Evolutionary conservation across 2,113 vertebrate genomes (phyloP).

Genomic region (Halichoerus grypus): DNA sequence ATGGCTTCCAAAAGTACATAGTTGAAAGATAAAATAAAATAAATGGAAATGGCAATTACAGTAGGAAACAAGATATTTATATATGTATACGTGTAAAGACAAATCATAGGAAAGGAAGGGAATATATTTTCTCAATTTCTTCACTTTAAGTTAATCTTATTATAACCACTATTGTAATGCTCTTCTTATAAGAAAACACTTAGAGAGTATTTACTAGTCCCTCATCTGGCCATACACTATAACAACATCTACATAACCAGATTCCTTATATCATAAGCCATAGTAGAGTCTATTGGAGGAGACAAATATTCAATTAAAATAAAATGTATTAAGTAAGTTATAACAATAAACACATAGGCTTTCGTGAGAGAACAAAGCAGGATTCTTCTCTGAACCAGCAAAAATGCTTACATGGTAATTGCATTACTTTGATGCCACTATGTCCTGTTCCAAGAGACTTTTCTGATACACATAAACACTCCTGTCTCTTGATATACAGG

Average conservation of each 20-base stretch:
- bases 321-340: background rate
- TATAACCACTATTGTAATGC: background rate
- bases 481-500: slow-evolving; percentile 50
- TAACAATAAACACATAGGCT: background rate
- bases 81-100: background rate
- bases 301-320: slow-evolving; percentile 25
- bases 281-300: background rate
- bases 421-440: slow-evolving; percentile 5
- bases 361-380: background rate
- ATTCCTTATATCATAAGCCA: background rate
- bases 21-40: slow-evolving; percentile 8
- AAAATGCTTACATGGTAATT: background rate
- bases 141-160: slow-evolving; percentile 30
- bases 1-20: background rate
- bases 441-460: background rate
- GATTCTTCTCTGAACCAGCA: slow-evolving; percentile 7
- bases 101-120: background rate
- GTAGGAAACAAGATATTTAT: background rate
- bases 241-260: background rate
- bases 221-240: background rate
- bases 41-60: background rate
- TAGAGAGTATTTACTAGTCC: background rate
- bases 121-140: background rate
- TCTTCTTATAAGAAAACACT: background rate
- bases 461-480: slow-evolving; percentile 34